These are phyloP conservation scores for Glaucidium brasilianum DNA, from an alignment of 2,113 vertebrate species.

Conservation along the genomic window DNA sequence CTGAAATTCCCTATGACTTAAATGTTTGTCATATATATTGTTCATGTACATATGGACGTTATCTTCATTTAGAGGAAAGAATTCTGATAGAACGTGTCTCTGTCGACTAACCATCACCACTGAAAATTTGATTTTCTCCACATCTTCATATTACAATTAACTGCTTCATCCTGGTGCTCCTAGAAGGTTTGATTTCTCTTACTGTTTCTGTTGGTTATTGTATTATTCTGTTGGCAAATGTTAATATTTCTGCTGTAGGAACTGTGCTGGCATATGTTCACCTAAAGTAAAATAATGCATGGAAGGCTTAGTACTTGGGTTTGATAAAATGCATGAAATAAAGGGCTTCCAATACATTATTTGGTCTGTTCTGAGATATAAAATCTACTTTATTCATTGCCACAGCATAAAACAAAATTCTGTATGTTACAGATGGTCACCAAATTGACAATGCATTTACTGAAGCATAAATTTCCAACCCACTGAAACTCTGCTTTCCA, in stretches of 20 bases:
- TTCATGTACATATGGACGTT: fast-evolving
- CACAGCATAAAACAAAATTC: background rate
- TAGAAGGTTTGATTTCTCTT: background rate
- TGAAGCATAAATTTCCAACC: constrained; percentile 54
- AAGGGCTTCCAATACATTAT: background rate
- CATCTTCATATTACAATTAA: background rate
- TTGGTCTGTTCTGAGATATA: background rate
- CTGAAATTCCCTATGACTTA: background rate
- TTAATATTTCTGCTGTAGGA: background rate
- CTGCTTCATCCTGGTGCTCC: background rate
- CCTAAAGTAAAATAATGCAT: background rate
- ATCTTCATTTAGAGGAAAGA: background rate
- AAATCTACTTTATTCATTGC: background rate
- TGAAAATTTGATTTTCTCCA: background rate
- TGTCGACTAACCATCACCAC: background rate
- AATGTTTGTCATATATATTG: background rate
- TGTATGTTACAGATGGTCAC: constrained; percentile 55
- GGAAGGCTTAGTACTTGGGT: background rate
- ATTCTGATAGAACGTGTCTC: background rate
- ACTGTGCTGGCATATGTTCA: background rate
- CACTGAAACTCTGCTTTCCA: constrained; percentile 10
- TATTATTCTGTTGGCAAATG: no score
- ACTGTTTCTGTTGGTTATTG: background rate
- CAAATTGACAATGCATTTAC: constrained; percentile 20
- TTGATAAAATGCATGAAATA: background rate